These are phyloP conservation scores for Dioctria rufipes DNA, from an alignment of 2,888 invertebrate species.

Conservation along the genomic window DNA sequence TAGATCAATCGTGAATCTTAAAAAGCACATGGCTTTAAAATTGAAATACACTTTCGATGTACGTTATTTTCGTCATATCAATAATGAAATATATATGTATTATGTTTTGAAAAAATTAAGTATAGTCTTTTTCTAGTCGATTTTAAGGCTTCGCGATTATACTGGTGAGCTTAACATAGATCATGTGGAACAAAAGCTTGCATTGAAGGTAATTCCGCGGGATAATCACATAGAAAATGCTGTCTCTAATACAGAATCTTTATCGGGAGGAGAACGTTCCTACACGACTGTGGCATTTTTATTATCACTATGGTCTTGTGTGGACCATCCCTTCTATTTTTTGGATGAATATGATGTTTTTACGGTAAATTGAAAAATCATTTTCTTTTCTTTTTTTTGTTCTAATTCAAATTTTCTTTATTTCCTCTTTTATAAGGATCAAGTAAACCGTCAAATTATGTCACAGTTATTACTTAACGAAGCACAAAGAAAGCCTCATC, in stretches of 20 bases:
- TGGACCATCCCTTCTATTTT: slow-evolving; percentile 93
- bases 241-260: slow-evolving; percentile 75
- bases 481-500: slow-evolving; percentile 77
- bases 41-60: slow-evolving; percentile 71
- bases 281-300: slow-evolving; percentile 96
- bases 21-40: slow-evolving; percentile 71
- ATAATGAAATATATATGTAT: not conserved
- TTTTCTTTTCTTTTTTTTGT: not conserved
- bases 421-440: slow-evolving; percentile 76
- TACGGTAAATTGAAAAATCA: slow-evolving; percentile 77
- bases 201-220: slow-evolving; percentile 74
- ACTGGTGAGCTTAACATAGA: slow-evolving; percentile 66
- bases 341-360: slow-evolving; percentile 98
- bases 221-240: slow-evolving; percentile 71
- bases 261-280: slow-evolving; percentile 97
- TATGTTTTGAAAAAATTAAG: slow-evolving; percentile 1
- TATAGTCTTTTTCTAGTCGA: slow-evolving; percentile 60
- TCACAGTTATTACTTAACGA: slow-evolving; percentile 85
- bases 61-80: slow-evolving; percentile 41
- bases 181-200: slow-evolving; percentile 71
- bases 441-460: slow-evolving; percentile 84
- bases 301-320: slow-evolving; percentile 93
- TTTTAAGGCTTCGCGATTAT: slow-evolving; percentile 66
- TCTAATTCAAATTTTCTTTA: slow-evolving; percentile 4
- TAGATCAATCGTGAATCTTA: slow-evolving; percentile 70